Conservation (phyloP, 1,140 invertebrate genomes). For the Holcopasites calliopsidis region DNA sequence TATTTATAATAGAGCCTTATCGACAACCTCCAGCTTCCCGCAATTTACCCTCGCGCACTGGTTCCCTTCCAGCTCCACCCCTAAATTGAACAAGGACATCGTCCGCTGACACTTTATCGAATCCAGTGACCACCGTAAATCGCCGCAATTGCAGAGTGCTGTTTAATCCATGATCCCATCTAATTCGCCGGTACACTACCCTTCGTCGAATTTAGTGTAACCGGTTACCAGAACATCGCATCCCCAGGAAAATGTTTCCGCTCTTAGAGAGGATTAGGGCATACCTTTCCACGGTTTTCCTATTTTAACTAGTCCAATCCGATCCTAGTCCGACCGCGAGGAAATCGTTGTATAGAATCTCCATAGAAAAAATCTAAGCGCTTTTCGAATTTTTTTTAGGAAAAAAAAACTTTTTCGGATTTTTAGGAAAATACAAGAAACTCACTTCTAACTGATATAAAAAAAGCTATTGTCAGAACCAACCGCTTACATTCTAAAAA, state of each 20-base stretch:
- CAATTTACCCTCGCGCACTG: no score
- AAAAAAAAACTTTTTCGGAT: no score
- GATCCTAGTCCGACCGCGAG: background rate
- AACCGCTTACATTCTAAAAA: background rate
- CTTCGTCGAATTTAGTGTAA: constrained; percentile 25
- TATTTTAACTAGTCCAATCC: background rate
- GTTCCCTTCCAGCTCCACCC: no score
- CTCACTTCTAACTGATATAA: no score
- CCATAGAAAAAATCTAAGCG: no score
- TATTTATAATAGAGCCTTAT: background rate
- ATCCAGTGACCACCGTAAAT: background rate
- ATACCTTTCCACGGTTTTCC: background rate
- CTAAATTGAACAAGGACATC: background rate
- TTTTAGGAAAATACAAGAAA: no score
- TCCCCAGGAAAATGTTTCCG: background rate
- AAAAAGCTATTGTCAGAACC: no score
- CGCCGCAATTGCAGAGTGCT: constrained; percentile 22
- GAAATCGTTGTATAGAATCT: no score
- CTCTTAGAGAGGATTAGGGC: background rate
- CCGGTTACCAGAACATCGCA: background rate
- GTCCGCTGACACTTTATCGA: constrained; percentile 1
- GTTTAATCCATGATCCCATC: constrained; percentile 20
- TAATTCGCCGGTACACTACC: constrained; percentile 9
- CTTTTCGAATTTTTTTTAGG: no score
- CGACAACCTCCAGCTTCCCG: background rate